Base-by-base conservation (phyloP, 2,113 vertebrate genomes). In the Caracal caracal region DNA sequence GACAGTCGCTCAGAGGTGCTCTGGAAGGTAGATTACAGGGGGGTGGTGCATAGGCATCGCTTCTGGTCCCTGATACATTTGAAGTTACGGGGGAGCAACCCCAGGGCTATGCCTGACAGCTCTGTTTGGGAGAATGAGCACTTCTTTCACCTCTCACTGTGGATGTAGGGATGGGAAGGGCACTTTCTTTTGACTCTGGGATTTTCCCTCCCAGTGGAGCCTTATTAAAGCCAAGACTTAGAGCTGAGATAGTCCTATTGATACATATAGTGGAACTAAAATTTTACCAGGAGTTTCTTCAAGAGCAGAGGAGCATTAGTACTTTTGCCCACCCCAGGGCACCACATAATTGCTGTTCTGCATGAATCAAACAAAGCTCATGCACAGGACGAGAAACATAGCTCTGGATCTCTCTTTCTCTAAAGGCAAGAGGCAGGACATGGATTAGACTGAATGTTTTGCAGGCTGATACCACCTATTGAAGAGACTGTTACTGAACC, bases 381-480 rank as follows among this genome's bases (percentile, higher is more conserved):
- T 11, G 33, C 33, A 43, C 40, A 1, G 2, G 43, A 65, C 3
- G 4, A 40, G 0, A 16, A 3, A 0, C 33, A 10, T 11, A 61
- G 73, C 53, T 78, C 33, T 40, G 33, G 4, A 63, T 59, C 19
- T 86, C n/a, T 68, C 0, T 19, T 40, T 59, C 17, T 47, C 26
- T 28, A 43, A 92, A 13, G 73, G 20, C 49, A 35, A 78, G 37
- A 82, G 28, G 26, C 66, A 89, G 79, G 66, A 53, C 12, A 33
- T 2, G 1, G 4, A 80, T 11, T 17, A 51, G 47, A 40, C 6
- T 37, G 19, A 63, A 30, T 76, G 26, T 49, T 68, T 65, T 65
- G 11, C 43, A 75, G 70, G 70, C 63, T 61, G 24, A 20, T 22
- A 35, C 65, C 43, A 4, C 51, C 37, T 65, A 17, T 51, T 11